Percentiles rank a stretch among this genome's conserved stretches.
Conservation (phyloP, 2,113 vertebrate genomes). For the Dasyprocta punctata region DNA sequence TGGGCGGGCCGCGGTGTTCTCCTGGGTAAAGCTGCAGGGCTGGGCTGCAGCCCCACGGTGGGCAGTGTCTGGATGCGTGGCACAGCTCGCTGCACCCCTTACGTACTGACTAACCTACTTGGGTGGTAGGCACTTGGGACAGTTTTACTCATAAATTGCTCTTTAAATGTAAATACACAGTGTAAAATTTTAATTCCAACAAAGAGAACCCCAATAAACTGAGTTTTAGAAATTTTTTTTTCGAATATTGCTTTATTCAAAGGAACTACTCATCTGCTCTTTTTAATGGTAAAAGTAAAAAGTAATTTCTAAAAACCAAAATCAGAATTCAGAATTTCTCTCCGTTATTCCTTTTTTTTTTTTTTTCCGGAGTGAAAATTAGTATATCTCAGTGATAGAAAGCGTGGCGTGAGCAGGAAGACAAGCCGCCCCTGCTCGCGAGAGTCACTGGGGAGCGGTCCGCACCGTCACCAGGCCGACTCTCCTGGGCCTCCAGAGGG, state of each 20-base stretch:
- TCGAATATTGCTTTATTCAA: not conserved
- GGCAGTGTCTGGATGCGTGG: not conserved
- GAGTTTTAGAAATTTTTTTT: not conserved
- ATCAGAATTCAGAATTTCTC: constrained; percentile 25
- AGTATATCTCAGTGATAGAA: not conserved
- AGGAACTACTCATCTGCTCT: not conserved
- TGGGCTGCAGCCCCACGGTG: not conserved
- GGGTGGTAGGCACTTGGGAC: not conserved
- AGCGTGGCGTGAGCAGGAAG: not conserved
- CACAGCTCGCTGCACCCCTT: not conserved
- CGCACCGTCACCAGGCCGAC: too few relatives aligned
- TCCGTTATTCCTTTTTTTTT: not conserved
- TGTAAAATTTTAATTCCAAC: not conserved
- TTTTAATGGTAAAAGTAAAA: constrained; percentile 30
- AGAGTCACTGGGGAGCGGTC: too few relatives aligned
- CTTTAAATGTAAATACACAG: not conserved
- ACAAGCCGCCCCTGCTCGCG: too few relatives aligned
- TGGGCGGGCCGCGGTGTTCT: not conserved
- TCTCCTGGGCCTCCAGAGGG: not conserved
- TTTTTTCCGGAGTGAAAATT: not conserved
- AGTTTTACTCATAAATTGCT: not conserved
- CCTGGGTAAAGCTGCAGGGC: not conserved
- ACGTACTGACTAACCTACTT: not conserved
- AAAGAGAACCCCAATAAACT: not conserved
- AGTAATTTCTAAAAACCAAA: constrained; percentile 24